Evolutionary conservation across 2,888 invertebrate species (phyloP).

Genomic region (Xestia xanthographa): DNA sequence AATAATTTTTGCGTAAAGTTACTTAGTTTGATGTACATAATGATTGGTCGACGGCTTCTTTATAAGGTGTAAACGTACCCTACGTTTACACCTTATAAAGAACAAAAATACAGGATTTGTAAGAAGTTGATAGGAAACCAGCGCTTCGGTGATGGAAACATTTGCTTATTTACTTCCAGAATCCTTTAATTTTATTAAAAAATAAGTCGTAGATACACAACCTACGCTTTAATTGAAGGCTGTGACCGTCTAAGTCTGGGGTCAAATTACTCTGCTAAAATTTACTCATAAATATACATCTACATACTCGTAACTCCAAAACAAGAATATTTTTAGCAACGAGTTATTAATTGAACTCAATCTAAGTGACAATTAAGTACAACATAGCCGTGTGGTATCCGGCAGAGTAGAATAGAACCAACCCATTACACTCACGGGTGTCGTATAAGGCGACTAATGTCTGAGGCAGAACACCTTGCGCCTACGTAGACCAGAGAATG

Average conservation of each 20-base stretch:
- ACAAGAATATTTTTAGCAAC: not conserved
- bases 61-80: no score
- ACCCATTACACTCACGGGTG: no score
- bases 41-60: no score
- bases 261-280: not conserved
- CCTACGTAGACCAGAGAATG: no score
- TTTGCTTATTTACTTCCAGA: not conserved
- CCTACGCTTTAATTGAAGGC: not conserved
- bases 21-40: no score
- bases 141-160: not conserved
- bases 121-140: not conserved
- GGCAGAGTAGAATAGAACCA: no score
- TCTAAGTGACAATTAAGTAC: not conserved
- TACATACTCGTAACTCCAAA: not conserved
- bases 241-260: not conserved
- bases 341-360: conserved; percentile 19
- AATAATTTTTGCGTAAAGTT: no score
- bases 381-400: no score
- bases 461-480: no score
- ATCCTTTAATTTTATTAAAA: not conserved
- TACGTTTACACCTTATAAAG: no score
- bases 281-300: not conserved
- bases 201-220: not conserved
- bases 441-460: no score
- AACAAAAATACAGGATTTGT: not conserved